Conservation (phyloP, 2,113 vertebrate species). For the Megaceryle torquata region DNA sequence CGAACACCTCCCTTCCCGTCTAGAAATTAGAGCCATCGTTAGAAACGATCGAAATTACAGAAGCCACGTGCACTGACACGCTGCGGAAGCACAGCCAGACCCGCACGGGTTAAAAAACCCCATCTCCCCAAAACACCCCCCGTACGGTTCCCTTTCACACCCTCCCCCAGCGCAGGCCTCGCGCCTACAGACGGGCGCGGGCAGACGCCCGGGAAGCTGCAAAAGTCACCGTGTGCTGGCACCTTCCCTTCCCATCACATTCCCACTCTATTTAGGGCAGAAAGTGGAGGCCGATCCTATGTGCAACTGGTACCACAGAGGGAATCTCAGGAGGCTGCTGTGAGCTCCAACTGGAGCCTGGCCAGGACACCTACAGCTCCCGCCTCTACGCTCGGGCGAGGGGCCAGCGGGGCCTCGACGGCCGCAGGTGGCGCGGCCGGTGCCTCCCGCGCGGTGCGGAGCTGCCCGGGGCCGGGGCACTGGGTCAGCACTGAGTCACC, state of each 20-base stretch:
- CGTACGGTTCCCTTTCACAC: not conserved
- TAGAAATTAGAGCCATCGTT: not conserved
- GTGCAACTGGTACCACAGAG: not conserved
- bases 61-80: not conserved
- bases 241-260: not conserved
- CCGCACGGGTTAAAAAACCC: not conserved
- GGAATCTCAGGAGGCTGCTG: conserved; percentile 7
- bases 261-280: conserved; percentile 24
- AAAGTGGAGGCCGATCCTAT: not conserved
- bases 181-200: not conserved
- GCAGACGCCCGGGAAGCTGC: not conserved
- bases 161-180: not conserved
- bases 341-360: conserved; percentile 16
- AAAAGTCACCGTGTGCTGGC: not conserved
- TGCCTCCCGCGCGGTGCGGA: accelerated
- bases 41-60: not conserved
- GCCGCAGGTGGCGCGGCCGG: not conserved
- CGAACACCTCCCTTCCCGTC: not conserved
- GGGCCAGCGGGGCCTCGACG: not conserved
- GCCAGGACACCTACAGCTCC: conserved; percentile 32
- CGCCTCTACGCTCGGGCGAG: not conserved
- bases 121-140: not conserved
- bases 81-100: not conserved
- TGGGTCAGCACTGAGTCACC: not conserved
- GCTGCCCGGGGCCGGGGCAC: not conserved